Evolutionary conservation across 2,888 invertebrate genomes (phyloP).

Genomic region (Ophion costatus): DNA sequence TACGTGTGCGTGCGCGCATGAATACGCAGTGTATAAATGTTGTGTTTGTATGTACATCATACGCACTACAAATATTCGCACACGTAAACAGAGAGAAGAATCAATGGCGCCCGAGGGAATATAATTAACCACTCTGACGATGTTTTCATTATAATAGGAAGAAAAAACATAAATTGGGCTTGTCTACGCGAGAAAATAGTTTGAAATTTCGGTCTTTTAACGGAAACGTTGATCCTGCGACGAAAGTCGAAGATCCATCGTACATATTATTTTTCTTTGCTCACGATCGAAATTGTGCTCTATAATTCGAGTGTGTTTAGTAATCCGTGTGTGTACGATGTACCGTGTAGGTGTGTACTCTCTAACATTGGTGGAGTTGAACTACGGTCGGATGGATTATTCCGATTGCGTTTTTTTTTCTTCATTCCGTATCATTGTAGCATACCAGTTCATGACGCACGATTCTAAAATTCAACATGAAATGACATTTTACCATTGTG

Average conservation of each 20-base stretch:
- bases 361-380: conserved; percentile 1
- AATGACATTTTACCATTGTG: neutral
- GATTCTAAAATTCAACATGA: neutral
- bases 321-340: conserved; percentile 32
- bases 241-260: neutral
- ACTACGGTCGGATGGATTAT: conserved; percentile 28
- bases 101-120: conserved; percentile 61
- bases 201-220: conserved; percentile 2
- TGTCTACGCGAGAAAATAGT: neutral
- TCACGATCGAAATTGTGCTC: conserved; percentile 18
- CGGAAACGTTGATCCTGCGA: conserved; percentile 17
- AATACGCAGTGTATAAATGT: conserved; percentile 2
- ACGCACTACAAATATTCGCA: conserved; percentile 14
- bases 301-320: conserved; percentile 41
- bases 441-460: neutral
- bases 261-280: neutral
- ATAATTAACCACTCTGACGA: conserved; percentile 25
- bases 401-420: conserved; percentile 33
- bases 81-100: conserved; percentile 61
- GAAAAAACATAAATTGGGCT: neutral
- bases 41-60: neutral
- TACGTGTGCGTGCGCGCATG: neutral
- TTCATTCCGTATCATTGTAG: neutral
- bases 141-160: conserved; percentile 3
- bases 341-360: conserved; percentile 4